Evolutionary conservation across 2,113 vertebrate genomes (phyloP), one percentile per base, ranked within the genome.

Genomic region (Oreochromis niloticus): DNA sequence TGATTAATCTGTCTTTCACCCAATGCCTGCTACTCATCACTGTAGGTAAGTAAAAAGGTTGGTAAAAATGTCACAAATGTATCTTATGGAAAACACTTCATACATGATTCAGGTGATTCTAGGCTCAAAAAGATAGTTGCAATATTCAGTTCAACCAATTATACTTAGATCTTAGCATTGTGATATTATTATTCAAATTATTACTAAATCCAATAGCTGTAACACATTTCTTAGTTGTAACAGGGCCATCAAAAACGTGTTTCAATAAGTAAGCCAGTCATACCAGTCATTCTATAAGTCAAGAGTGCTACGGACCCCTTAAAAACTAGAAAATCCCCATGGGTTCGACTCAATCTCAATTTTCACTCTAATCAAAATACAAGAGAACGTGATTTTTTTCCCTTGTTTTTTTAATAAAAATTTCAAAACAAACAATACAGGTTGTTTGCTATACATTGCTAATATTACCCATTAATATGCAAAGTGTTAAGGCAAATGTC

Each of bases 71-170:
- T 43, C 19, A 82, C 12, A 79, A 85, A 85, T 88, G 89, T 50
- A 85, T 88, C 63, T 80, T 36, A 36, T 14, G 80, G 80, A 84
- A 82, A 81, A 57, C 17, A 80, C 9, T 27, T 16, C 27, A 86
- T 54, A 85, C 80, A 81, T 24, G 32, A 19, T 27, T 48, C 14
- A 3, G 68, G 14, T 27, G 2, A 87, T 9, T 82, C 14, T 56
- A 43, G 27, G 17, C 63, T 66, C 17, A 56, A 19, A 55, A 52
- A 52, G 24, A 63, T 56, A 68, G 66, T 50, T 86, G 24, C 61
- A 54, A 83, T 85, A 87, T 89, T 56, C 80, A 82, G 90, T 59
- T 34, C 39, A 66, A 63, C 32, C 87, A 90, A 91, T 87, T 88
- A 90, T 19, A 32, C 22, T 75, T 78, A 36, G 61, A 79, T 63